Evolutionary conservation across 2,888 invertebrate species (phyloP).

Genomic region (Phragmatobia fuliginosa): DNA sequence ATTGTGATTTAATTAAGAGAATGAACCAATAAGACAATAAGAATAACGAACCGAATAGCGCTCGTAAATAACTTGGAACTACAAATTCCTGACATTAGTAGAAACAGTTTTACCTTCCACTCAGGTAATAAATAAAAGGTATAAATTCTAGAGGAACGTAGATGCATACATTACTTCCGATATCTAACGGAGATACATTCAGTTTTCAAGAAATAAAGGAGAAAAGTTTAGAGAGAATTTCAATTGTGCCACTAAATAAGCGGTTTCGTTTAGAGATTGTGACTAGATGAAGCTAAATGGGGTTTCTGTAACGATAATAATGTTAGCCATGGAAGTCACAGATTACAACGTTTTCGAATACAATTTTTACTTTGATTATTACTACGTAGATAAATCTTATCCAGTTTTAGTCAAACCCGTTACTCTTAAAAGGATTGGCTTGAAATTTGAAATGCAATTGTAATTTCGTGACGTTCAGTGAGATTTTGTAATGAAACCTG

Average conservation of each 20-base stretch:
- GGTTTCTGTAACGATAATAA: neutral
- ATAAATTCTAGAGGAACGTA: constrained; percentile 51
- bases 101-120: constrained; percentile 35
- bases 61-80: constrained; percentile 15
- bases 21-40: constrained; percentile 9
- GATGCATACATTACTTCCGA: constrained; percentile 55
- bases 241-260: constrained; percentile 43
- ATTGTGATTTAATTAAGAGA: constrained; percentile 16
- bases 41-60: constrained; percentile 11
- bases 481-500: neutral
- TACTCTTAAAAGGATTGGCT: neutral
- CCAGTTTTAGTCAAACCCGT: neutral
- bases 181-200: constrained; percentile 40
- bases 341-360: neutral
- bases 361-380: neutral
- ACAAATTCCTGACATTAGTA: constrained; percentile 20
- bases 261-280: constrained; percentile 37
- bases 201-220: constrained; percentile 42
- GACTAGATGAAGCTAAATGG: constrained; percentile 28
- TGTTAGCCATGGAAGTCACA: neutral
- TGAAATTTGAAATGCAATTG: neutral
- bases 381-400: neutral
- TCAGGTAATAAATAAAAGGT: constrained; percentile 48
- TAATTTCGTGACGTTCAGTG: neutral
- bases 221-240: constrained; percentile 41